Base-by-base conservation (phyloP, 2,797 vertebrate species). In the Sparus aurata region DNA sequence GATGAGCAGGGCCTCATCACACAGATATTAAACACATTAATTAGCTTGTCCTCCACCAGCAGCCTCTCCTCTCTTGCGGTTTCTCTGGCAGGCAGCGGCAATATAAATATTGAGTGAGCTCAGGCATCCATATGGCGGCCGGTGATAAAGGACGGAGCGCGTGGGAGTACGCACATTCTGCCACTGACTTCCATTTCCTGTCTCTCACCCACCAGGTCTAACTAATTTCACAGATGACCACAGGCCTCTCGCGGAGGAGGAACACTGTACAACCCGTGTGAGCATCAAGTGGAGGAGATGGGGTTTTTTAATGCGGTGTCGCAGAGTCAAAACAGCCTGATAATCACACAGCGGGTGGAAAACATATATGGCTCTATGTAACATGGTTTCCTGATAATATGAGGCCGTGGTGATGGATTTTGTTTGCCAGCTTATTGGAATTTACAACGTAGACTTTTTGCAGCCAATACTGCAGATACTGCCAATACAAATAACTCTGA, bases 171-270 rank as follows among this genome's bases (percentile, higher is more conserved):
- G 69, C 89, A 79, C 91, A 92, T 92, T 91, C 90, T 92, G 76
- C 66, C 82, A 80, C 86, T 86, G 87, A 89, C 81, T 94, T 91
- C 90, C 90, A 91, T 92, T 94, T 94, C 94, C 93, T 93, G 93
- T 85, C 87, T 92, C 87, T 94, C 92, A 91, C 90, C 91, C 92
- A 91, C 87, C 82, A 85, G 89, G 85, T 91, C 87, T 91, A 92
- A 94, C 83, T 92, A 75, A 93, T 92, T 91, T 91, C 84, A 89
- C 94, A 93, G 92, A 93, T 90, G 92, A 93, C 85, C 91, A 84
- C 70, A 38, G 77, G 81, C 85, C 72, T 80, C 70, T 82, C 58
- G 66, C 63, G 11, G 67, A 75, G 59, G 38, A 72, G 53, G 45
- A 77, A 83, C 25, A 79, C 70, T 72, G 53, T 22, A 55, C 54